phyloP scores from a whole-genome alignment of 2,888 invertebrate species.

The Tholera decimalis region DNA sequence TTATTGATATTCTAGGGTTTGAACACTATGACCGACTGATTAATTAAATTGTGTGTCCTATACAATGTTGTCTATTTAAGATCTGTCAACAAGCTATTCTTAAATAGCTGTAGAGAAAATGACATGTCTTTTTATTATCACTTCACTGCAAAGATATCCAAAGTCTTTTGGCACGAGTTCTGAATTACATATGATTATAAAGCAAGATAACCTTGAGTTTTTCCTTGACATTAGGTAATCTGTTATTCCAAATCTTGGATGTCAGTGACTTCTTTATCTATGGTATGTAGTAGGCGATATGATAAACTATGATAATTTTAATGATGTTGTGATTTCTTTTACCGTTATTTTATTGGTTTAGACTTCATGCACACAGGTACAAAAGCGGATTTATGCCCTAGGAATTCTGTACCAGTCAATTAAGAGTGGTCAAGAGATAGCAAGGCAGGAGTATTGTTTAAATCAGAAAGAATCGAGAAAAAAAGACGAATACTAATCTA shows the following conservation, averaged over 20 bases:
- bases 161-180: conserved; percentile 42
- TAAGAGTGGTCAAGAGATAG: too few species aligned
- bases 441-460: too few species aligned
- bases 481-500: too few species aligned
- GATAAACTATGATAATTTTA: conserved; percentile 52
- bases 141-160: conserved; percentile 10
- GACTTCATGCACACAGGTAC: too few species aligned
- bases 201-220: conserved; percentile 59
- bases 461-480: too few species aligned
- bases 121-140: conserved; percentile 10
- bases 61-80: conserved; percentile 1
- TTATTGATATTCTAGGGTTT: too few species aligned
- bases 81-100: conserved; percentile 6
- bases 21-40: too few species aligned
- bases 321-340: conserved; percentile 23
- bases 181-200: conserved; percentile 31
- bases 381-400: too few species aligned
- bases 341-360: too few species aligned
- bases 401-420: too few species aligned
- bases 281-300: conserved; percentile 60
- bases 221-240: conserved; percentile 67
- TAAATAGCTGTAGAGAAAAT: background rate
- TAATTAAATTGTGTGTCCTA: too few species aligned
- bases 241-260: conserved; percentile 56
- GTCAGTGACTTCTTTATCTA: conserved; percentile 70